Evolutionary conservation across 1,140 invertebrate genomes (phyloP).

Genomic region (Helicoverpa zea): DNA sequence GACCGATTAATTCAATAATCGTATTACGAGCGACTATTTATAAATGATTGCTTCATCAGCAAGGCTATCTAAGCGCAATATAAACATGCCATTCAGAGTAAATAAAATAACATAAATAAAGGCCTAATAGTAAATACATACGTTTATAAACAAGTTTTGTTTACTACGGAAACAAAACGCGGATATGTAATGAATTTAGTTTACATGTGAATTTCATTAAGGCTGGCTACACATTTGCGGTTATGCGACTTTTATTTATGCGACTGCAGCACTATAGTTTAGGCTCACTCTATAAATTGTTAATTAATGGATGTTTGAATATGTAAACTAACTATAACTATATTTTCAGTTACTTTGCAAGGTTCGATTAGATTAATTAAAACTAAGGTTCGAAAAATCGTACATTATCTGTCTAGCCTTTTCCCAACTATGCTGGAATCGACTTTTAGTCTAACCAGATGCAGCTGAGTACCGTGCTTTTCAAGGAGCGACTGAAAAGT

Average conservation of each 20-base stretch:
- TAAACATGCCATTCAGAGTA: conserved; percentile 5
- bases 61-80: not conserved
- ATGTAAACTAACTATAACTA: too few species aligned
- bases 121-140: conserved; percentile 23
- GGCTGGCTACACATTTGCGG: conserved; percentile 8
- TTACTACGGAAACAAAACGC: conserved; percentile 46
- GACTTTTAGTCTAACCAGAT: too few species aligned
- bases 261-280: not conserved
- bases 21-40: not conserved
- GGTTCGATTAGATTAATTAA: too few species aligned
- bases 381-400: too few species aligned
- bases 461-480: too few species aligned
- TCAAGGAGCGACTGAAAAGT: too few species aligned
- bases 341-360: too few species aligned
- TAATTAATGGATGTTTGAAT: too few species aligned
- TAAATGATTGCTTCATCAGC: not conserved
- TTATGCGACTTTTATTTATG: not conserved
- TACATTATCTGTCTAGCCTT: too few species aligned
- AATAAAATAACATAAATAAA: not conserved
- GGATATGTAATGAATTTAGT: not conserved
- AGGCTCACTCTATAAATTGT: too few species aligned
- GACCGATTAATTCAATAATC: not conserved
- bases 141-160: conserved; percentile 46
- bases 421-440: too few species aligned
- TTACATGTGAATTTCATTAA: conserved; percentile 23